Conservation (phyloP, 2,797 vertebrate genomes). For the Mormyrops boulengeri region DNA sequence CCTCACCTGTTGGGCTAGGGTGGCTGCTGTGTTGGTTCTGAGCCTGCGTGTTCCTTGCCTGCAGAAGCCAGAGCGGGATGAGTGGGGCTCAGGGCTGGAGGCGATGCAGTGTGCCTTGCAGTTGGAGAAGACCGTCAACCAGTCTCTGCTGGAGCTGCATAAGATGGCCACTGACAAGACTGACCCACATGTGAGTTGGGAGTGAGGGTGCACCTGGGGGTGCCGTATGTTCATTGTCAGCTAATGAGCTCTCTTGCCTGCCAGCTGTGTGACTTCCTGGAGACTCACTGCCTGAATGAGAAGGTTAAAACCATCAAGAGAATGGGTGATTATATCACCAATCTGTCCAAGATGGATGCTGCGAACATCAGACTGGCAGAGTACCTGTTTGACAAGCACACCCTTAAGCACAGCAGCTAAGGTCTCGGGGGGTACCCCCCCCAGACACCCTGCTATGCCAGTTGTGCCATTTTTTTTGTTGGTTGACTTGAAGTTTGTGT, state of each 20-base stretch:
- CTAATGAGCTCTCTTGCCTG: neutral
- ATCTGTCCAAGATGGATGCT: constrained; percentile 73
- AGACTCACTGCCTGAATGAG: constrained; percentile 83
- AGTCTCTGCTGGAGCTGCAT: constrained; percentile 76
- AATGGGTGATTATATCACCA: constrained; percentile 60
- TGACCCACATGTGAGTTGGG: constrained; percentile 69
- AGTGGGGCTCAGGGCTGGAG: constrained; percentile 84
- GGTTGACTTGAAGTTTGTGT: neutral
- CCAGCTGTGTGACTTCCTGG: constrained; percentile 88
- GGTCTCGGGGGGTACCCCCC: neutral
- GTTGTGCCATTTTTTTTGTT: neutral
- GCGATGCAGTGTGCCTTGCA: constrained; percentile 82
- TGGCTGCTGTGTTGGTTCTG: neutral
- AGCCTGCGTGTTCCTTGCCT: neutral
- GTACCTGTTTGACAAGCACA: constrained; percentile 87
- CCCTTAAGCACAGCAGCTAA: constrained; percentile 52
- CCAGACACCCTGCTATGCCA: neutral
- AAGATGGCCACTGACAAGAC: constrained; percentile 62
- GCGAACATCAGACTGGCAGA: constrained; percentile 76
- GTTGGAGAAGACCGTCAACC: constrained; percentile 86
- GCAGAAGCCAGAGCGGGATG: constrained; percentile 84
- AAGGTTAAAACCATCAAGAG: constrained; percentile 90
- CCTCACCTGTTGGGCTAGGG: neutral
- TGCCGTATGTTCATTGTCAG: neutral
- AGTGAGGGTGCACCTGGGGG: neutral